Percentiles rank a stretch among this genome's conserved stretches.
Conservation (phyloP, 2,888 invertebrate genomes). For the Galeruca laticollis region DNA sequence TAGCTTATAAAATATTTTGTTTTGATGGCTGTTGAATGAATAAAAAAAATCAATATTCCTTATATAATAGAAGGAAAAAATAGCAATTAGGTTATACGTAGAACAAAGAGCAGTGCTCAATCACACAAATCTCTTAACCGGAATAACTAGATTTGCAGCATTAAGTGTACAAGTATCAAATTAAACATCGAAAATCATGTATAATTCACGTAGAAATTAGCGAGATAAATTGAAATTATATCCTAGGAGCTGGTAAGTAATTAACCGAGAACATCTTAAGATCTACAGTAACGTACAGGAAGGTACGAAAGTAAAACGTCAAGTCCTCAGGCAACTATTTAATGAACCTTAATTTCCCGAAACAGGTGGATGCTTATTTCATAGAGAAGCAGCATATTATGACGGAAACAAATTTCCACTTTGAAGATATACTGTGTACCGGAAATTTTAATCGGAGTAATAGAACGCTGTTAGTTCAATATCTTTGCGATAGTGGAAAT, state of each 20-base stretch:
- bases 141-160: conserved; percentile 25
- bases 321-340: conserved; percentile 36
- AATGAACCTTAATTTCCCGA: conserved; percentile 37
- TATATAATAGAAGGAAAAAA: neutral
- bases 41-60: no score
- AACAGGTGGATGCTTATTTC: conserved; percentile 36
- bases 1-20: no score
- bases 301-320: conserved; percentile 31
- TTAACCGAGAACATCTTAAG: conserved; percentile 25
- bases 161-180: conserved; percentile 24
- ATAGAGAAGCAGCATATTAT: conserved; percentile 11
- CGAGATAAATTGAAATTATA: conserved; percentile 28
- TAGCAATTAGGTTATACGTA: neutral
- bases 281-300: conserved; percentile 20
- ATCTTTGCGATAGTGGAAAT: conserved; percentile 19
- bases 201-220: conserved; percentile 27
- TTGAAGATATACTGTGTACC: conserved; percentile 19
- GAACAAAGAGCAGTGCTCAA: neutral
- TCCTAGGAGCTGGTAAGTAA: conserved; percentile 29
- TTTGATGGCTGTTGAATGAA: no score
- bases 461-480: conserved; percentile 12
- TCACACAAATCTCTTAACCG: conserved; percentile 21
- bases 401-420: conserved; percentile 22
- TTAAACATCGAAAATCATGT: conserved; percentile 33
- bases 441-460: conserved; percentile 21